Evolutionary conservation across 30 jellyfish, hydroid and myxozoan genomes (phyloP).

Genomic region (Sanderia malayensis): DNA sequence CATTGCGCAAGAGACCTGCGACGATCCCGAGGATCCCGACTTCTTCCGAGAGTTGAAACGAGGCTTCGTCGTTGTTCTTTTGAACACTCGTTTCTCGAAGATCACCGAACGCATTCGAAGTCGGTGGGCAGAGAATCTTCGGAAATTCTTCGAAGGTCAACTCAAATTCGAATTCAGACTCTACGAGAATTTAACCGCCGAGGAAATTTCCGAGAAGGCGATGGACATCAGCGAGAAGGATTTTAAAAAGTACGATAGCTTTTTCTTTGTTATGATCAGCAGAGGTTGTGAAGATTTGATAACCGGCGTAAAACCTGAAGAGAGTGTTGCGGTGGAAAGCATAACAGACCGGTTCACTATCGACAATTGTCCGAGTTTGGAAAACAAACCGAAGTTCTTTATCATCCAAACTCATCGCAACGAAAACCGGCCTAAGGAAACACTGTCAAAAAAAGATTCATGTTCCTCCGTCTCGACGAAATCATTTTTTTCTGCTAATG

Average conservation of each 20-base stretch:
- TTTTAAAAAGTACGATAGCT: not conserved
- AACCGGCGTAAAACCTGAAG: not conserved
- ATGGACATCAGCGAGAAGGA: not conserved
- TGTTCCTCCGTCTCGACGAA: not conserved
- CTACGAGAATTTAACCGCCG: not conserved
- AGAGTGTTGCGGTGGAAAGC: not conserved
- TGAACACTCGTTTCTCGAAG: not conserved
- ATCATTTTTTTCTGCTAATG: not conserved
- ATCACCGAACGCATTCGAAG: not conserved
- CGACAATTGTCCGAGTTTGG: slow-evolving; percentile 4
- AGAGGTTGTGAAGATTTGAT: not conserved
- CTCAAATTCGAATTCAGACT: not conserved
- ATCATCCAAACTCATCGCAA: not conserved
- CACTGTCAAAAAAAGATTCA: not conserved
- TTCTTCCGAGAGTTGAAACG: not conserved
- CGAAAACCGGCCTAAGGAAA: not conserved
- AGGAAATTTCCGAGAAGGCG: not conserved
- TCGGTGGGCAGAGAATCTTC: not conserved
- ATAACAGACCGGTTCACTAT: not conserved
- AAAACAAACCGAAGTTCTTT: not conserved
- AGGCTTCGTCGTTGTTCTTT: not conserved
- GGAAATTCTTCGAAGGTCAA: not conserved
- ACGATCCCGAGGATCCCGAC: not conserved
- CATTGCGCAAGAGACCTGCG: not conserved
- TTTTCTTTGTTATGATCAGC: not conserved